Base-by-base conservation (phyloP, 2,797 vertebrate genomes). In the Alauda arvensis region DNA sequence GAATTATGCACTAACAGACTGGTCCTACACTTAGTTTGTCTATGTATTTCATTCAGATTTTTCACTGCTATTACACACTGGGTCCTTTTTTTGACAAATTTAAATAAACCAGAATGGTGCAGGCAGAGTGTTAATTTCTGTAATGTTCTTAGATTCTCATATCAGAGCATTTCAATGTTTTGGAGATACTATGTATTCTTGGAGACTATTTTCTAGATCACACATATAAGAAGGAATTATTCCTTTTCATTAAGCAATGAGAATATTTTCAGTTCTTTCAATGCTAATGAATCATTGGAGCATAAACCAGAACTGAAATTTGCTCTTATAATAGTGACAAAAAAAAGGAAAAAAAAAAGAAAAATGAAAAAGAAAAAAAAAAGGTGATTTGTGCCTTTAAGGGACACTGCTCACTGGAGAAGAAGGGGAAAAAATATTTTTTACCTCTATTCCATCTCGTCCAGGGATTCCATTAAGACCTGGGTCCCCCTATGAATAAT, bases 381-480 rank as follows among this genome's bases (percentile, higher is more conserved):
- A 11, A 24, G 1, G 10, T 8, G 4, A 4, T 49, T 59, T 91
- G 74, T 77, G 10, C 40, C 17, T 59, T 52, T 51, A 86, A 90
- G 57, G 8, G 83, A 40, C 13, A 43, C 18, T 68, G 55, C 21
- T 83, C 5, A 37, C 9, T 77, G 40, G 26, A 55, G 16, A 93
- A 69, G 34, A 77, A 40, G n/a, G 26, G 25, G 21, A 2, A 23
- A 63, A 52, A 13, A 2, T 3, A 0, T 14, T 28, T 56, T 55
- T 94, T 97, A 99, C 98, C 98, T 98, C 98, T 81, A 79, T 62
- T 49, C 98, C 98, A 25, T 98, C 98, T 95, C 71, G 96, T 60
- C 98, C 98, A 26, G 98, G 97, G 90, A 97, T 96, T 96, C 98
- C 98, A 93, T 97, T 98, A 56, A 98, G 93, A 88, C 98, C 98